A percentile compares a stretch with the other conserved stretches of the same genome.
Conservation (phyloP, 2,888 invertebrate genomes). For the Rotaria socialis region DNA sequence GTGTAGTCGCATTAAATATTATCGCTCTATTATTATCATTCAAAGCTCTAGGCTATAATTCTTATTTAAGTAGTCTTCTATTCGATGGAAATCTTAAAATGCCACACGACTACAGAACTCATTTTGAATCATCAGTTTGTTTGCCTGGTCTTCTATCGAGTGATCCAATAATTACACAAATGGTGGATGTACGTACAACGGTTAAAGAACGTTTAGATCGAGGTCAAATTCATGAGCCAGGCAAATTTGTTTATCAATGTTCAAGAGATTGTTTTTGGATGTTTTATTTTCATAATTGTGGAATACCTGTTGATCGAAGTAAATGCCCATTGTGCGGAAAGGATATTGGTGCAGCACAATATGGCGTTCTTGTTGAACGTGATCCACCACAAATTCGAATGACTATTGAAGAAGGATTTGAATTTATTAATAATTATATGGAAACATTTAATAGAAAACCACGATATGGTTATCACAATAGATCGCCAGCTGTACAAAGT, state of each 20-base stretch:
- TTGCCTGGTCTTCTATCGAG: not conserved
- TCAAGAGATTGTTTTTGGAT: not conserved
- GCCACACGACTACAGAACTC: not conserved
- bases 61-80: not conserved
- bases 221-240: not conserved
- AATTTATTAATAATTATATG: conserved; percentile 1
- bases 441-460: not conserved
- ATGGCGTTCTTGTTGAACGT: conserved; percentile 34
- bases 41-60: not conserved
- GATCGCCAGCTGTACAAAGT: not conserved
- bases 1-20: conserved; percentile 1
- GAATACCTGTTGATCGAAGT: conserved; percentile 1
- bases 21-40: not conserved
- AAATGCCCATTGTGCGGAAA: not conserved
- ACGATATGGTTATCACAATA: not conserved
- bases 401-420: not conserved
- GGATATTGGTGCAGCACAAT: not conserved
- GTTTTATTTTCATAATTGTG: conserved; percentile 30
- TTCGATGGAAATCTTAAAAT: conserved; percentile 2
- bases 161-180: not conserved
- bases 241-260: not conserved
- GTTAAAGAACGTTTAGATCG: conserved; percentile 21
- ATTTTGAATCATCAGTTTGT: not conserved
- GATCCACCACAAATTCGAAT: conserved; percentile 23
- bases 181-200: not conserved